Evolutionary conservation across 2,113 vertebrate species (phyloP).

Genomic region (Ciconia boyciana): DNA sequence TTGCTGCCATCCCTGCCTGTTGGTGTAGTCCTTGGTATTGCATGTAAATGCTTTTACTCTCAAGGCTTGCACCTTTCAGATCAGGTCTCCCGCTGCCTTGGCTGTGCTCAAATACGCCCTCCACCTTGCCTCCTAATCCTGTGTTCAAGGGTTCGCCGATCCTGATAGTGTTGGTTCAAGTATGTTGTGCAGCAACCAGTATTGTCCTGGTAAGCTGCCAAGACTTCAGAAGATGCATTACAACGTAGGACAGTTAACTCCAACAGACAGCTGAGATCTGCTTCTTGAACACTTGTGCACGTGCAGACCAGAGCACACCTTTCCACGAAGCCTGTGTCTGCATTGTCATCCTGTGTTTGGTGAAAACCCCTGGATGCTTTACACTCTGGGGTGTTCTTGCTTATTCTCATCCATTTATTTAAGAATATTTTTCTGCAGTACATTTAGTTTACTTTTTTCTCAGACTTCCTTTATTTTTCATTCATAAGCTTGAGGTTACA

Average conservation of each 20-base stretch:
- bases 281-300: not conserved
- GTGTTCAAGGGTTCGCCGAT: not conserved
- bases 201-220: not conserved
- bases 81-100: accelerated
- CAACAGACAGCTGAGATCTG: not conserved
- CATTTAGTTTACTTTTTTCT: not conserved
- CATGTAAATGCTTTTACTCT: not conserved
- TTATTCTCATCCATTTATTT: not conserved
- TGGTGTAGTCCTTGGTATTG: not conserved
- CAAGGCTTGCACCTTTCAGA: not conserved
- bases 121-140: not conserved
- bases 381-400: accelerated
- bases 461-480: not conserved
- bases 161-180: not conserved
- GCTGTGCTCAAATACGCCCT: not conserved
- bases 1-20: not conserved
- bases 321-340: not conserved
- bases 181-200: not conserved
- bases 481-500: not conserved
- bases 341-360: accelerated
- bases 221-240: not conserved
- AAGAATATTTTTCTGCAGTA: not conserved
- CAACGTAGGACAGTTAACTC: not conserved
- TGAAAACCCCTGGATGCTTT: not conserved
- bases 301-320: too few relatives aligned